Percentiles rank a stretch among this genome's conserved stretches.
phyloP scores from a whole-genome alignment of 2,888 invertebrate genomes.

The Stramonita haemastoma region DNA sequence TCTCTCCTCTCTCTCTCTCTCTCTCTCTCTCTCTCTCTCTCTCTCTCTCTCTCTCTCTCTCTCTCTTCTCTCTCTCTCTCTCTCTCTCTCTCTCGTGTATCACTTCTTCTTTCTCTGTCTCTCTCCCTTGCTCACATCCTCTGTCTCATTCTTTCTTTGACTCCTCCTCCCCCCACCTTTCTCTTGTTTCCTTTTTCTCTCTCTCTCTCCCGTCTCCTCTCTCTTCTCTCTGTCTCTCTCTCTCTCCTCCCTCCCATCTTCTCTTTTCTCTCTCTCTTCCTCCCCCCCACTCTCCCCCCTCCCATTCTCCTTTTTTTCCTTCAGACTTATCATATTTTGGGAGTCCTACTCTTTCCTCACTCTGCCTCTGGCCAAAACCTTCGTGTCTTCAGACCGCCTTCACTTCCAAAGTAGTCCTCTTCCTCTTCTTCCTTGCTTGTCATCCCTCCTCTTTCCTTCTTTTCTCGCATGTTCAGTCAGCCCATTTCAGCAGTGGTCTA shows the following conservation, averaged over 20 bases:
- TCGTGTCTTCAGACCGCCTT: not conserved
- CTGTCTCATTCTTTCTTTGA: not conserved
- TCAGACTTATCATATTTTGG: not conserved
- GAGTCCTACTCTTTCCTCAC: not conserved
- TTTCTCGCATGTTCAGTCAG: not conserved
- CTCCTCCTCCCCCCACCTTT: not conserved
- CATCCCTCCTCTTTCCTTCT: not conserved
- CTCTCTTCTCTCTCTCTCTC: conserved; percentile 4
- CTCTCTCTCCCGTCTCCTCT: not conserved
- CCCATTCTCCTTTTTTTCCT: not conserved
- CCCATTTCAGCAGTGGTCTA: not conserved
- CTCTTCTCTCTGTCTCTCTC: not conserved
- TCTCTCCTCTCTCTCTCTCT: no score
- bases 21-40: not conserved
- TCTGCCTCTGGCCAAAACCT: not conserved
- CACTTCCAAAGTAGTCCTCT: no score
- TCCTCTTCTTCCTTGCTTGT: not conserved
- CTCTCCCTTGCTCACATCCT: not conserved
- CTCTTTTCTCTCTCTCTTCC: not conserved
- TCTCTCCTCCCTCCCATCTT: not conserved
- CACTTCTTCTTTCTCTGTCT: no score
- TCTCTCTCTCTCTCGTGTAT: not conserved
- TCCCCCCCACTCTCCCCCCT: not conserved
- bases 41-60: no score
- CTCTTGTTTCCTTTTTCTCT: not conserved